phyloP scores from a whole-genome alignment of 2,797 vertebrate species.

The Octomys mimax region DNA sequence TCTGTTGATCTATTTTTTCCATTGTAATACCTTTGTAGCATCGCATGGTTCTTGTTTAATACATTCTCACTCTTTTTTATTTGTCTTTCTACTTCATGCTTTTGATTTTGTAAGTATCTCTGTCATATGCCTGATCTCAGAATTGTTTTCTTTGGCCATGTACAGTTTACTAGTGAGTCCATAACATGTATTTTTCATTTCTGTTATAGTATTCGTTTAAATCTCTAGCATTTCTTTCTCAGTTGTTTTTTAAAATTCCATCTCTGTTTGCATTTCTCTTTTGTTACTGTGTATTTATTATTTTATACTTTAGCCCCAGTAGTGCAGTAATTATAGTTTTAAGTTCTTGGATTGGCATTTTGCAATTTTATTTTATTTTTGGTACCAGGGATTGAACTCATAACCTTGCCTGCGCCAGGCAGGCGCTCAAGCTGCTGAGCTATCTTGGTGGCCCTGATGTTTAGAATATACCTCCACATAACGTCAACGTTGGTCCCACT shows the following conservation, averaged over 20 bases:
- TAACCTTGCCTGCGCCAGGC: no score
- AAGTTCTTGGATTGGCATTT: neutral
- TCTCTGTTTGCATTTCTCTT: neutral
- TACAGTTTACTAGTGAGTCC: neutral
- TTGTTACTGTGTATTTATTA: neutral
- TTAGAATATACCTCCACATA: neutral
- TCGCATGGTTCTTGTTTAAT: neutral
- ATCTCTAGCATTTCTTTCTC: neutral
- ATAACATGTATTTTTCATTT: neutral
- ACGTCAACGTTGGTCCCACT: neutral
- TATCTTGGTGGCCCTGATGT: no score
- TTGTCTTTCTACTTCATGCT: neutral
- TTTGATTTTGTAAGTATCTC: neutral
- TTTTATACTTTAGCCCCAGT: neutral
- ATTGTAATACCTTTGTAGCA: neutral
- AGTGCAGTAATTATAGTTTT: neutral
- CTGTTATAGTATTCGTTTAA: neutral
- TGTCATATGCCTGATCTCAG: neutral
- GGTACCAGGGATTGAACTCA: no score
- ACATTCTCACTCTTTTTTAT: neutral
- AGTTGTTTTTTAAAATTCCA: neutral
- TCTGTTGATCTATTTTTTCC: neutral
- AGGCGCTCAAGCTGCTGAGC: no score
- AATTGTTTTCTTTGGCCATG: neutral
- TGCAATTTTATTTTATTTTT: no score